Conservation (phyloP, 2,888 invertebrate genomes). For the Chelonus formosanus region DNA sequence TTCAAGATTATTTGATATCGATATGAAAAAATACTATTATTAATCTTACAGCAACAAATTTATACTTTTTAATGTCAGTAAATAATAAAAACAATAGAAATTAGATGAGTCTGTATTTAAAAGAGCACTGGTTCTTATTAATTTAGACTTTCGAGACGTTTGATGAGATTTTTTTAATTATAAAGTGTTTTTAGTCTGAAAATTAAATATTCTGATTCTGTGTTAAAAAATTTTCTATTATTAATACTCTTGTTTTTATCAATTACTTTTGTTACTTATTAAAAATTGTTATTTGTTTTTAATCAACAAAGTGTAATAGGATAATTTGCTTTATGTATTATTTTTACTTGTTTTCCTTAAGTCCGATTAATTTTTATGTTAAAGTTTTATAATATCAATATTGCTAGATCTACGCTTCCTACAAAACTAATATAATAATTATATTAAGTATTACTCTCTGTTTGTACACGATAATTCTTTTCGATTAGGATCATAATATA, state of each 20-base stretch:
- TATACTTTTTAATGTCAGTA: too few species aligned
- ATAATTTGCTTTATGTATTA: too few species aligned
- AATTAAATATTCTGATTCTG: not conserved
- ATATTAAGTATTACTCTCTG: constrained; percentile 40
- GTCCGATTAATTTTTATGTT: too few species aligned
- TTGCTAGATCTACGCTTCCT: constrained; percentile 9
- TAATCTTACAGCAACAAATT: too few species aligned
- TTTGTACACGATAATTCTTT: constrained; percentile 44
- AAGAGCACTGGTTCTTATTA: not conserved
- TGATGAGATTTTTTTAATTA: constrained; percentile 16
- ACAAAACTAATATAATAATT: constrained; percentile 34
- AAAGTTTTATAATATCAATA: too few species aligned
- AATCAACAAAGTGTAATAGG: too few species aligned
- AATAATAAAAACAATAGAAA: not conserved
- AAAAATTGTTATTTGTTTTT: too few species aligned
- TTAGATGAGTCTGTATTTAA: not conserved
- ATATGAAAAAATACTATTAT: too few species aligned
- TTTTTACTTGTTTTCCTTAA: too few species aligned
- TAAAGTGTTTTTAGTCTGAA: not conserved
- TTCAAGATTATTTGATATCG: too few species aligned
- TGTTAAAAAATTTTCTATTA: not conserved
- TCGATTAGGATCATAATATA: constrained; percentile 19
- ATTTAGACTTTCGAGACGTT: constrained; percentile 4
- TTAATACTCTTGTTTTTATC: not conserved
- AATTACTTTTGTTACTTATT: too few species aligned